A percentile compares a stretch with the other conserved stretches of the same genome.
phyloP scores from a whole-genome alignment of 2,888 invertebrate genomes.

The Polydrusus pterygomalis region DNA sequence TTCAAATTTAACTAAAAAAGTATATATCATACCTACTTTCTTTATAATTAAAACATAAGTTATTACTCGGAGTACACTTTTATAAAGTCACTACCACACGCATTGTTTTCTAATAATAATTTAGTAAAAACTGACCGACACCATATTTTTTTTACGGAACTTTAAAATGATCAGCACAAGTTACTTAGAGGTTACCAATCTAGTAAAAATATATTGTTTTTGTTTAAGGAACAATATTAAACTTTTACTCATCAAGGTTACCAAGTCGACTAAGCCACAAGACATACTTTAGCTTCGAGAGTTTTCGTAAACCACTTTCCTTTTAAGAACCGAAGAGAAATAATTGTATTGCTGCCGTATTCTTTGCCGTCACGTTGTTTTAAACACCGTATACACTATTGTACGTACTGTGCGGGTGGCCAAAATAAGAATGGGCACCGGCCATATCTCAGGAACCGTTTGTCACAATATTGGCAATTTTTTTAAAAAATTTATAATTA shows the following conservation, averaged over 20 bases:
- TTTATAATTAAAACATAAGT: no score
- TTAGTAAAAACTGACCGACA: neutral
- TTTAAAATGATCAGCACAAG: neutral
- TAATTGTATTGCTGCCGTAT: neutral
- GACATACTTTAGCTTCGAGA: slow-evolving; percentile 36
- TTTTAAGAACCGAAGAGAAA: slow-evolving; percentile 6
- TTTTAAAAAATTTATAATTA: no score
- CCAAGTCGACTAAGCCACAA: slow-evolving; percentile 31
- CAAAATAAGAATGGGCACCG: no score
- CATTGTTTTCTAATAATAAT: neutral
- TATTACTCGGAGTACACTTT: neutral
- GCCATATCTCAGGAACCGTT: no score
- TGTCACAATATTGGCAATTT: no score
- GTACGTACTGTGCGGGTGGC: no score
- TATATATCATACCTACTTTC: no score
- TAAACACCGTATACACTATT: no score
- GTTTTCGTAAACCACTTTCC: slow-evolving; percentile 31
- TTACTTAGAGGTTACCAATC: slow-evolving; percentile 1
- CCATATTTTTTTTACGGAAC: neutral
- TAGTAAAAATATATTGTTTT: slow-evolving; percentile 8
- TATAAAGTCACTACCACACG: slow-evolving; percentile 14
- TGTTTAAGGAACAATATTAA: slow-evolving; percentile 14
- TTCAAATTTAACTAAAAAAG: no score
- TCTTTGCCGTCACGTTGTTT: no score
- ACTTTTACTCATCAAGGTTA: slow-evolving; percentile 52